A percentile compares a stretch with the other conserved stretches of the same genome.
Conservation (phyloP, 1,140 invertebrate genomes). For the Ceratina japonica region DNA sequence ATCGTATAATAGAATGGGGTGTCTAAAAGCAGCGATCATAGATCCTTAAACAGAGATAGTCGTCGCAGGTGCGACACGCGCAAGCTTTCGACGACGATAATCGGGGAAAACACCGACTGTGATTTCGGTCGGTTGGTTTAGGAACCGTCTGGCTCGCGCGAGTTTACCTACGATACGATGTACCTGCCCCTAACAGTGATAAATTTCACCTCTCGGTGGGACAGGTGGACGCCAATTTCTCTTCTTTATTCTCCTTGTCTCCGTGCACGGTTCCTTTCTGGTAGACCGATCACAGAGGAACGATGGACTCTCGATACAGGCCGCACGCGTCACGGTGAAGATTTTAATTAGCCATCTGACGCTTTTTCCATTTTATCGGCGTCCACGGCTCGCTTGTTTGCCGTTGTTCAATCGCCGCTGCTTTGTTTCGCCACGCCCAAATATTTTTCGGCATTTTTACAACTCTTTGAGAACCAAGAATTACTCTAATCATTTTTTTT, state of each 20-base stretch:
- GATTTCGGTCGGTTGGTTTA: conserved; percentile 52
- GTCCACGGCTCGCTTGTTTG: not conserved
- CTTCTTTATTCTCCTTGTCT: not conserved
- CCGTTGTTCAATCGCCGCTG: not conserved
- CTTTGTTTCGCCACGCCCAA: no score
- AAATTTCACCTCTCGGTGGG: conserved; percentile 22
- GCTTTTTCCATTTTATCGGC: not conserved
- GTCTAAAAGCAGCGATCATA: conserved; percentile 11
- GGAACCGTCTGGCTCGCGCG: conserved; percentile 20
- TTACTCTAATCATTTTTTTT: no score
- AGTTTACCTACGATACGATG: conserved; percentile 48
- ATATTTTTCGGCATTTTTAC: no score
- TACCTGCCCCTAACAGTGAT: conserved; percentile 43
- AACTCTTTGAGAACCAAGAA: no score
- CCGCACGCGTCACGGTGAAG: not conserved
- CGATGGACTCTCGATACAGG: not conserved
- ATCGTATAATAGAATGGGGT: not conserved
- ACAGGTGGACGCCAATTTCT: conserved; percentile 43
- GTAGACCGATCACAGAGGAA: not conserved
- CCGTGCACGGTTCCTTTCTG: not conserved
- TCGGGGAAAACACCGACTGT: conserved; percentile 36
- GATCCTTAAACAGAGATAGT: conserved; percentile 37
- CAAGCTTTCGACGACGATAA: conserved; percentile 26
- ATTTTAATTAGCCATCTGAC: conserved; percentile 21
- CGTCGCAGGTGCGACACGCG: conserved; percentile 43